These are phyloP conservation scores for Zaprionus obscuricornis DNA, from an alignment of 2,888 invertebrate genomes.

Conservation along the genomic window DNA sequence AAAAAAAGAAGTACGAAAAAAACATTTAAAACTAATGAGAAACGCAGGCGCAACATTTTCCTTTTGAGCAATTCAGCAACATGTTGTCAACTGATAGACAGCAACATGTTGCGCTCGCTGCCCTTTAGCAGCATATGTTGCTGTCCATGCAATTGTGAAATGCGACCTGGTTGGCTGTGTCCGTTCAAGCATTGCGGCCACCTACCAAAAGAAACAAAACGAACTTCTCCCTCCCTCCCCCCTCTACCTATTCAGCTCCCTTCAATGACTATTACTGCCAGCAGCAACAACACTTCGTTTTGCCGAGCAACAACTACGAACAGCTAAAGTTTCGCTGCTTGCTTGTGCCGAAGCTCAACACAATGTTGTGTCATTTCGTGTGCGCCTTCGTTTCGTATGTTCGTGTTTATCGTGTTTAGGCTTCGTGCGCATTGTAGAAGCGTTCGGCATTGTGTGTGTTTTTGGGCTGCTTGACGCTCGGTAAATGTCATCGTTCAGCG, in stretches of 20 bases:
- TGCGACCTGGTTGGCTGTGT: constrained; percentile 58
- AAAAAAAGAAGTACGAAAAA: constrained; percentile 2
- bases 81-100: constrained; percentile 17
- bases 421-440: not conserved
- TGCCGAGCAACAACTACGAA: too few relatives aligned
- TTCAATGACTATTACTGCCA: too few relatives aligned
- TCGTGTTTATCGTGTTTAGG: too few relatives aligned
- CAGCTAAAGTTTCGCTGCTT: not conserved
- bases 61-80: constrained; percentile 7
- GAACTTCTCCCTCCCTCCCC: too few relatives aligned
- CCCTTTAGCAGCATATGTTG: constrained; percentile 37
- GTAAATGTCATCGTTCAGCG: constrained; percentile 14
- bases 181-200: constrained; percentile 28
- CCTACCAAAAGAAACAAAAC: not conserved
- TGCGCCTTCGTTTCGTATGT: too few relatives aligned
- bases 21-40: constrained; percentile 22
- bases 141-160: constrained; percentile 13
- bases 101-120: constrained; percentile 29
- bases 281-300: too few relatives aligned
- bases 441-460: constrained; percentile 9
- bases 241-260: too few relatives aligned
- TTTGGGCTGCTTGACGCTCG: not conserved
- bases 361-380: too few relatives aligned
- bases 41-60: constrained; percentile 53
- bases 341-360: not conserved